phyloP scores from a whole-genome alignment of 2,113 vertebrate species.

The Vidua chalybeata region DNA sequence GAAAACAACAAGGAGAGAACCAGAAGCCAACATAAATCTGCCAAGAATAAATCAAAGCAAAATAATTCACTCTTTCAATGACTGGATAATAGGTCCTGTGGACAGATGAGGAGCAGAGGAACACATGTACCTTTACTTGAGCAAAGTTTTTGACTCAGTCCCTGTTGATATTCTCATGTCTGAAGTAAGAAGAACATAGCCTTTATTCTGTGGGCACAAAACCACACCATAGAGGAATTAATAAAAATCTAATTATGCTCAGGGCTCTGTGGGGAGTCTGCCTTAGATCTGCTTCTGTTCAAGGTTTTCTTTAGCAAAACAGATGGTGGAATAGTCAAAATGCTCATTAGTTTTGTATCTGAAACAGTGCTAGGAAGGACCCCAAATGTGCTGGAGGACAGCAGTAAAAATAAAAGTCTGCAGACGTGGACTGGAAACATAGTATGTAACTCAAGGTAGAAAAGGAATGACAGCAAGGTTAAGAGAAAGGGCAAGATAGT shows the following conservation, averaged over 20 bases:
- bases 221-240: neutral
- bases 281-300: slow-evolving; percentile 19
- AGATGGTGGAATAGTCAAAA: slow-evolving; percentile 47
- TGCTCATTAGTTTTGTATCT: slow-evolving; percentile 32
- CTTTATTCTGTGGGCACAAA: neutral
- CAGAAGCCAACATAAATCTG: neutral
- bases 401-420: slow-evolving; percentile 7
- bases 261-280: neutral
- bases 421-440: neutral
- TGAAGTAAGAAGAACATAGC: neutral
- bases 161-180: neutral
- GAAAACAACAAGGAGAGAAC: neutral
- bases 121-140: neutral
- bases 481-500: neutral
- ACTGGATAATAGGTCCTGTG: neutral
- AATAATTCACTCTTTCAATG: neutral
- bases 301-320: slow-evolving; percentile 44
- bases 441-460: neutral
- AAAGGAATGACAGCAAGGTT: neutral
- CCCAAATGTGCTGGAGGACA: neutral
- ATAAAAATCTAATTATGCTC: slow-evolving; percentile 13
- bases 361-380: neutral
- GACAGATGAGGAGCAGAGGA: neutral
- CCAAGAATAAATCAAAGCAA: neutral
- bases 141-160: neutral